A percentile compares a stretch with the other conserved stretches of the same genome.
phyloP scores from a whole-genome alignment of 1,140 invertebrate genomes.

The Drosophila lini region DNA sequence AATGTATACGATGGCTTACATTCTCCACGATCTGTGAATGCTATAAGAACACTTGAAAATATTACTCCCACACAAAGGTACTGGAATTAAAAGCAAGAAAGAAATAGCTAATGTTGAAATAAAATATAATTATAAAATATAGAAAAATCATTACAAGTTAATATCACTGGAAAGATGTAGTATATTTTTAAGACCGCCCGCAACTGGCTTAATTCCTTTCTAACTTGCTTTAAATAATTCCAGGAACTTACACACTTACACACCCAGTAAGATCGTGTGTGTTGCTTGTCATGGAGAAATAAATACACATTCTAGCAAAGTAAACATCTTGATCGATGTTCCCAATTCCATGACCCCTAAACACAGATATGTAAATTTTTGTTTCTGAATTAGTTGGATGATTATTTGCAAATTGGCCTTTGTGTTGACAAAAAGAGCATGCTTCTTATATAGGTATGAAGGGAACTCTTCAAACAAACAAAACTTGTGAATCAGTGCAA shows the following conservation, averaged over 20 bases:
- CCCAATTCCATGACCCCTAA: constrained; percentile 6
- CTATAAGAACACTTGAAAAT: neutral
- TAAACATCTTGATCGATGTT: neutral
- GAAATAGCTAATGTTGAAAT: neutral
- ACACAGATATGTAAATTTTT: constrained; percentile 68
- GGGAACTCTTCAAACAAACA: constrained; percentile 27
- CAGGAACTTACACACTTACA: constrained; percentile 16
- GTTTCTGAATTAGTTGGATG: constrained; percentile 84
- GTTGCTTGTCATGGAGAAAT: neutral
- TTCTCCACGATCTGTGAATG: neutral
- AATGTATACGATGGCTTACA: neutral
- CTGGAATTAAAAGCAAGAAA: constrained; percentile 17
- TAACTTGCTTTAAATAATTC: constrained; percentile 24
- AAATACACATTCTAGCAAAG: neutral
- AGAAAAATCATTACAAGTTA: too few relatives aligned
- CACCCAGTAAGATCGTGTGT: constrained; percentile 7
- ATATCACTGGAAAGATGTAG: neutral
- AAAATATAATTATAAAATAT: too few relatives aligned
- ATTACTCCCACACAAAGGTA: neutral
- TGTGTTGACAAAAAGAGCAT: constrained; percentile 85
- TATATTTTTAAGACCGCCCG: too few relatives aligned
- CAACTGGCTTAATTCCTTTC: neutral
- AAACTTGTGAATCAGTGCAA: constrained; percentile 64
- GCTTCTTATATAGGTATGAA: constrained; percentile 57
- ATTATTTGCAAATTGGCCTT: constrained; percentile 85